Evolutionary conservation across 2,113 vertebrate genomes (phyloP).

Genomic region (Zootoca vivipara): DNA sequence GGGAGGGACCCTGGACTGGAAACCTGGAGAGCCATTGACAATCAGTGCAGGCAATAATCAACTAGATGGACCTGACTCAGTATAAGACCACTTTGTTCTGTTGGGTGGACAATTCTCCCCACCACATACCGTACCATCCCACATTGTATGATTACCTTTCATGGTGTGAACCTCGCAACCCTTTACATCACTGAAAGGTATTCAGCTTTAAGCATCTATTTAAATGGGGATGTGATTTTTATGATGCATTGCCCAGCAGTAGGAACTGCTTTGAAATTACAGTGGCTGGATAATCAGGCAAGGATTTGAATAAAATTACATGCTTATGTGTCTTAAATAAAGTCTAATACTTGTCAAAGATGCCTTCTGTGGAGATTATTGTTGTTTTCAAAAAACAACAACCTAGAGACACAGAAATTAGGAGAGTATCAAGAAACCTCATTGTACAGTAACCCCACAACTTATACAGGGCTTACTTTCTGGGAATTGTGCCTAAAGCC

Average conservation of each 20-base stretch:
- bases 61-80: too few relatives aligned
- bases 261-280: constrained; percentile 25
- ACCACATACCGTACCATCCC: background rate
- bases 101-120: background rate
- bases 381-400: background rate
- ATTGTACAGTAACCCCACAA: background rate
- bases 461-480: too few relatives aligned
- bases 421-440: constrained; percentile 4
- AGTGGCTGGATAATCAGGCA: accelerated
- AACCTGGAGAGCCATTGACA: too few relatives aligned
- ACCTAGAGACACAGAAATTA: background rate
- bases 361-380: background rate
- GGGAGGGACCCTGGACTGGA: too few relatives aligned
- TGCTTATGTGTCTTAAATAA: constrained; percentile 1
- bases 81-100: too few relatives aligned
- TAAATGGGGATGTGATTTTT: constrained; percentile 41
- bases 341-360: constrained; percentile 3
- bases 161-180: background rate
- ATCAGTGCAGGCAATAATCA: too few relatives aligned
- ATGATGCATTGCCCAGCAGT: constrained; percentile 5
- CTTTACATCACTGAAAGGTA: background rate
- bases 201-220: constrained; percentile 35
- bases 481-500: too few relatives aligned
- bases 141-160: accelerated
- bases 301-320: constrained; percentile 26